phyloP scores from a whole-genome alignment of 2,797 vertebrate species.

The Pampus argenteus region DNA sequence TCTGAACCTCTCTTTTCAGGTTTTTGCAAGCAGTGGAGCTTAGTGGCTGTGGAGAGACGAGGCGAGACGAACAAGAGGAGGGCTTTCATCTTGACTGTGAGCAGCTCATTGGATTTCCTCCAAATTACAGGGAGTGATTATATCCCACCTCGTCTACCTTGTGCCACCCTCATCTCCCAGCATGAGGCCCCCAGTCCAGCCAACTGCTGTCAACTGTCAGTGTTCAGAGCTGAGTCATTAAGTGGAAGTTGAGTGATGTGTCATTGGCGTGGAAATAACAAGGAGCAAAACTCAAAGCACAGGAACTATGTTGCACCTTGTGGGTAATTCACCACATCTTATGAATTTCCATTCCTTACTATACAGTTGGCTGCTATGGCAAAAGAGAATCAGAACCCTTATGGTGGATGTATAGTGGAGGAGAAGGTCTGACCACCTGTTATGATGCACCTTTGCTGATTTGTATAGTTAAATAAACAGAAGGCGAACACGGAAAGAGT shows the following conservation, averaged over 20 bases:
- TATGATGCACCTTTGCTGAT: constrained; percentile 4
- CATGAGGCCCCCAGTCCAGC: constrained; percentile 57
- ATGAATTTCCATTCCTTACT: constrained; percentile 28
- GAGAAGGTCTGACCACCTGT: constrained; percentile 28
- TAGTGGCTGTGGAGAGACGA: constrained; percentile 51
- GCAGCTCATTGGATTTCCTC: constrained; percentile 79
- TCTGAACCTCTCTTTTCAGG: constrained; percentile 74
- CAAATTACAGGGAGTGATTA: constrained; percentile 83
- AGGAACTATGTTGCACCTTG: constrained; percentile 33
- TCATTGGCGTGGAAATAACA: constrained; percentile 73
- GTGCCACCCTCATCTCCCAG: constrained; percentile 53
- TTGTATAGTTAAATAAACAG: constrained; percentile 30
- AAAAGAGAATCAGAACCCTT: constrained; percentile 26
- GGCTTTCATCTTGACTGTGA: constrained; percentile 78
- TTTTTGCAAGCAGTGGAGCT: constrained; percentile 69
- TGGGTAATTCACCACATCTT: constrained; percentile 43
- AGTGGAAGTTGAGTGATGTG: constrained; percentile 68
- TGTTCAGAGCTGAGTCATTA: constrained; percentile 75
- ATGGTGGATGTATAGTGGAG: not conserved
- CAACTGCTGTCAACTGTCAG: constrained; percentile 73
- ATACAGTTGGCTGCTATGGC: constrained; percentile 22
- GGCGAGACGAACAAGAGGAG: constrained; percentile 60
- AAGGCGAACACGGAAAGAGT: constrained; percentile 23
- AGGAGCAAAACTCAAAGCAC: constrained; percentile 63
- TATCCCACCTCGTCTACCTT: constrained; percentile 74